These are phyloP conservation scores for Aplodontia rufa DNA, from an alignment of 2,113 vertebrate genomes.

Conservation along the genomic window DNA sequence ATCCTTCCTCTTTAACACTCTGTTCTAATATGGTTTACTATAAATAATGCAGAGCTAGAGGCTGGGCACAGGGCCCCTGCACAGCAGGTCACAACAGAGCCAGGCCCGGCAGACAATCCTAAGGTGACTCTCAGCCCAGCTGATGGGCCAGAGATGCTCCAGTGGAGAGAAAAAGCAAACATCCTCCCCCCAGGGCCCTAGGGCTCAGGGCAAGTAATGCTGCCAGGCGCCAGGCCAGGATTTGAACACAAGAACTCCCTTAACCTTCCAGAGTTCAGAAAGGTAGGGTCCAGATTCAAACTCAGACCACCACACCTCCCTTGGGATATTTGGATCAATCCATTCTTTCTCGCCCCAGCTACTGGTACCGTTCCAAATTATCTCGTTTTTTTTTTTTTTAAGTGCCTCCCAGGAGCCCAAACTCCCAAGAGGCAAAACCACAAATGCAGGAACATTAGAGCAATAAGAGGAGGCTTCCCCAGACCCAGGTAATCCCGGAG, in stretches of 20 bases:
- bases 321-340: neutral
- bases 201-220: neutral
- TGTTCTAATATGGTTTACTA: slow-evolving; percentile 84
- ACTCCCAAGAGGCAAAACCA: slow-evolving; percentile 20
- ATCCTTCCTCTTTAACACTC: slow-evolving; percentile 80
- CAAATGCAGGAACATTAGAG: neutral
- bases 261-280: neutral
- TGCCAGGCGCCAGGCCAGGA: neutral
- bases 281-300: neutral
- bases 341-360: neutral
- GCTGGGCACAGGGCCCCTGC: neutral
- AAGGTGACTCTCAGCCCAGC: neutral
- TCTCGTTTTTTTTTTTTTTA: neutral
- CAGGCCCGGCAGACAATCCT: neutral
- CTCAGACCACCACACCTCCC: neutral
- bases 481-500: neutral
- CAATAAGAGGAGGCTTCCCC: neutral
- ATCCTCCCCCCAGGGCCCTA: neutral
- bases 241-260: neutral
- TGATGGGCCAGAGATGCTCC: neutral
- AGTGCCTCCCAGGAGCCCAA: neutral
- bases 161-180: neutral
- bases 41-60: slow-evolving; percentile 76
- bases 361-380: neutral
- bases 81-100: neutral